A percentile compares a stretch with the other conserved stretches of the same genome.
phyloP scores from a whole-genome alignment of 1,140 invertebrate species.

The Rhizoglyphus robini region DNA sequence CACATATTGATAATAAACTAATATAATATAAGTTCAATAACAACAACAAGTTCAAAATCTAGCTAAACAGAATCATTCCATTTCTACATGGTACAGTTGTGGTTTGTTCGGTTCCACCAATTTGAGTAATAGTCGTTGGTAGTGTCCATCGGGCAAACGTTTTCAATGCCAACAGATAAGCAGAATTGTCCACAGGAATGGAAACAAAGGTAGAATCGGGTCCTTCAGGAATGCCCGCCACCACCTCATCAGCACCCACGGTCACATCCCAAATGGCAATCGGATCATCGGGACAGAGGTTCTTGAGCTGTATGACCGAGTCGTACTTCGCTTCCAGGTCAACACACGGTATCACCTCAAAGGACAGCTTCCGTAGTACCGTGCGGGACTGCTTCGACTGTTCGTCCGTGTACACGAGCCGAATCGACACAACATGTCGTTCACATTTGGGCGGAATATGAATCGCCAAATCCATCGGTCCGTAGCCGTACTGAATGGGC shows the following conservation, averaged over 20 bases:
- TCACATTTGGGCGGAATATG: slow-evolving; percentile 2
- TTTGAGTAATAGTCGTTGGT: neutral
- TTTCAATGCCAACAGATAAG: neutral
- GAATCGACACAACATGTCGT: neutral
- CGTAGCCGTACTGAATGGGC: neutral
- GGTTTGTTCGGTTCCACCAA: neutral
- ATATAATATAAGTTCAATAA: too few relatives aligned
- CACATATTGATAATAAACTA: too few relatives aligned
- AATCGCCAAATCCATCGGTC: neutral
- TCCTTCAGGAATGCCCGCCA: neutral
- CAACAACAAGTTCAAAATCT: too few relatives aligned
- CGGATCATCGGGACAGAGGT: neutral
- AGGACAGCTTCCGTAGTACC: neutral
- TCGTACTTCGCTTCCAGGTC: neutral
- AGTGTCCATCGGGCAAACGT: neutral
- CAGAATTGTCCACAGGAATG: neutral
- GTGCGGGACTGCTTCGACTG: neutral
- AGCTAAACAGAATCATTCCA: slow-evolving; percentile 9
- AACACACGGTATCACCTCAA: slow-evolving; percentile 7
- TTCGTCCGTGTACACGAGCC: neutral
- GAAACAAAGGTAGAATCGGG: neutral
- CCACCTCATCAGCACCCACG: neutral
- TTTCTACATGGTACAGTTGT: neutral
- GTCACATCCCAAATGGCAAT: slow-evolving; percentile 12
- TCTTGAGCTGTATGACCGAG: neutral